Percentiles rank a stretch among this genome's conserved stretches.
phyloP scores from a whole-genome alignment of 2,888 invertebrate species.

The Girardia tigrina region DNA sequence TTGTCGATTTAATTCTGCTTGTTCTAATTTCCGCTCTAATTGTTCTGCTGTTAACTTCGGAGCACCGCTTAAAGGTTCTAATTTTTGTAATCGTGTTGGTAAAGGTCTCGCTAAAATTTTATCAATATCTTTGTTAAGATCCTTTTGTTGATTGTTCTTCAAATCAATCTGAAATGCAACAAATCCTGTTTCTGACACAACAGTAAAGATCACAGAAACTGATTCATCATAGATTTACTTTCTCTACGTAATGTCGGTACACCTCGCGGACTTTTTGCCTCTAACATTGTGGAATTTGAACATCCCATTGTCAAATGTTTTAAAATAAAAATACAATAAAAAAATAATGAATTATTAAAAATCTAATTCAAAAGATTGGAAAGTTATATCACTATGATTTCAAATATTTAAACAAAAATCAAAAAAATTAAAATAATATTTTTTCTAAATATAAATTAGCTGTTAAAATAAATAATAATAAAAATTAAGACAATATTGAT shows the following conservation, averaged over 20 bases:
- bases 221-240: neutral
- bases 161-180: conserved; percentile 5
- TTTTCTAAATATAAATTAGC: too few relatives aligned
- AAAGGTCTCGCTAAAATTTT: neutral
- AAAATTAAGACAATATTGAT: too few relatives aligned
- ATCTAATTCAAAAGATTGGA: neutral
- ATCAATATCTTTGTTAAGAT: conserved; percentile 14
- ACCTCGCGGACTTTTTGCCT: neutral
- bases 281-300: neutral
- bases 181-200: conserved; percentile 9
- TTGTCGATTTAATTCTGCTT: conserved; percentile 14
- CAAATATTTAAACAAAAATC: neutral
- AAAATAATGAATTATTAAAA: neutral
- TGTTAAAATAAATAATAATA: too few relatives aligned
- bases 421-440: too few relatives aligned
- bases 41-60: neutral
- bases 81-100: neutral
- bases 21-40: neutral
- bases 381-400: conserved; percentile 1
- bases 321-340: too few relatives aligned
- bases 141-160: neutral
- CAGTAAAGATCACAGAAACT: neutral
- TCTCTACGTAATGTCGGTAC: neutral
- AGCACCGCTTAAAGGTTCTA: neutral
- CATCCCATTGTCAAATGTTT: neutral